Base-by-base conservation (phyloP, 2,113 vertebrate species). In the Mormoops blainvillei region DNA sequence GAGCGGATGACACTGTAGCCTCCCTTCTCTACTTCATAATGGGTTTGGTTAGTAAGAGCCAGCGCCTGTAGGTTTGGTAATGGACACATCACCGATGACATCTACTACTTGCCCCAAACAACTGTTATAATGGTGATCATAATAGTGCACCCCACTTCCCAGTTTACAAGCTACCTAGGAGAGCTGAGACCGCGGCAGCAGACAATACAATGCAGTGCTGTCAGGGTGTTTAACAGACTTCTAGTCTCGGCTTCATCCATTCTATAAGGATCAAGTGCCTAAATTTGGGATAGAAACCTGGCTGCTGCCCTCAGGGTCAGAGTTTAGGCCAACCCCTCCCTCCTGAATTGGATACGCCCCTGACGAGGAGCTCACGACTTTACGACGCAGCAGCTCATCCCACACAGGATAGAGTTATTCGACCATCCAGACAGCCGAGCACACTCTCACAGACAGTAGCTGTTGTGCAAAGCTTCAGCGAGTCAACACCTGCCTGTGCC, bases 401-500 rank as follows among this genome's bases (percentile, higher is more conserved):
- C 48, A 77, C 65, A 61, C 0, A 11, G 50, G 38, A 48, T 4
- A 24, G 58, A 50, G 31, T 65, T 76, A 78, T 38, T 36, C 73
- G 80, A 45, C 84, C n/a, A 81, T 81, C 50, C 22, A 2, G 63
- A 86, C 88, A 85, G 61, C 38, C 0, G 0, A 65, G 48, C 14
- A 10, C 48, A 70, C 38, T n/a, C 58, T 67, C 28, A 73, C 45
- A 81, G 73, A 63, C 87, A 73, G 58, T 22, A 16, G 50, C 63
- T 94, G 84, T 73, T 90, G 52, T 86, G 85, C 70, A 38, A 93
- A 90, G 81, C 31, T 71, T 87, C 90, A 91, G 96, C 94, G 82
- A 98, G 97, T 89, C 68, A 74, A 89, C 97, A 96, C 97, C 94
- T 95, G 96, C 94, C 84, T n/a, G 38, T 87, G 85, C 82, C 91